Evolutionary conservation across 2,113 vertebrate genomes (phyloP).

Genomic region (Cranoglanis bouderius): DNA sequence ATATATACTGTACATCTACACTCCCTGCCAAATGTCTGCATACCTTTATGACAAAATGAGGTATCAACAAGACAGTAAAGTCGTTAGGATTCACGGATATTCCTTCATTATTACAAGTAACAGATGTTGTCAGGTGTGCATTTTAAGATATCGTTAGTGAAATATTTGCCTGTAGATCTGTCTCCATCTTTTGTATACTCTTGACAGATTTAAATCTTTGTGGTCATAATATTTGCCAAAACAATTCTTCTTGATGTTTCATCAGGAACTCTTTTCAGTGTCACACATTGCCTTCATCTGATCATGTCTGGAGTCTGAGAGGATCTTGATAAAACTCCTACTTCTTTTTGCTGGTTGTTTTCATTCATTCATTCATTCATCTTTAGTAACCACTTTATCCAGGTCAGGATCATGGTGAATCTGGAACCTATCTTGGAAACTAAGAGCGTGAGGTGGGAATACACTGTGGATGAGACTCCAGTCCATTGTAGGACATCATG

Average conservation of each 20-base stretch:
- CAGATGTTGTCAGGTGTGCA: neutral
- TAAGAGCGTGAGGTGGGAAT: too few relatives aligned
- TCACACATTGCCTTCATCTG: neutral
- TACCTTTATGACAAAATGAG: neutral
- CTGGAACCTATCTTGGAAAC: too few relatives aligned
- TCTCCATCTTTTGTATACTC: neutral
- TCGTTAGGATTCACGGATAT: neutral
- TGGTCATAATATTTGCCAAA: too few relatives aligned
- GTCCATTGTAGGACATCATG: neutral
- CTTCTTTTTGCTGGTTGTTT: too few relatives aligned
- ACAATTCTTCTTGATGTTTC: too few relatives aligned
- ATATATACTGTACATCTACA: neutral
- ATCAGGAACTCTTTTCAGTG: too few relatives aligned
- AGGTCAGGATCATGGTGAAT: too few relatives aligned
- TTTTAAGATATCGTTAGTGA: neutral
- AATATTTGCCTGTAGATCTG: neutral
- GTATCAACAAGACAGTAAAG: neutral
- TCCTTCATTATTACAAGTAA: neutral
- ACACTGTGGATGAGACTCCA: too few relatives aligned
- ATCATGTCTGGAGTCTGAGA: neutral
- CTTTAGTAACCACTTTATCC: too few relatives aligned
- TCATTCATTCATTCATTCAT: too few relatives aligned
- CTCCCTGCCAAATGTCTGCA: neutral
- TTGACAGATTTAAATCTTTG: too few relatives aligned
- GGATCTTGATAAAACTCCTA: too few relatives aligned